Evolutionary conservation across 2,797 vertebrate genomes (phyloP).

Genomic region (Smutsia temminckii): DNA sequence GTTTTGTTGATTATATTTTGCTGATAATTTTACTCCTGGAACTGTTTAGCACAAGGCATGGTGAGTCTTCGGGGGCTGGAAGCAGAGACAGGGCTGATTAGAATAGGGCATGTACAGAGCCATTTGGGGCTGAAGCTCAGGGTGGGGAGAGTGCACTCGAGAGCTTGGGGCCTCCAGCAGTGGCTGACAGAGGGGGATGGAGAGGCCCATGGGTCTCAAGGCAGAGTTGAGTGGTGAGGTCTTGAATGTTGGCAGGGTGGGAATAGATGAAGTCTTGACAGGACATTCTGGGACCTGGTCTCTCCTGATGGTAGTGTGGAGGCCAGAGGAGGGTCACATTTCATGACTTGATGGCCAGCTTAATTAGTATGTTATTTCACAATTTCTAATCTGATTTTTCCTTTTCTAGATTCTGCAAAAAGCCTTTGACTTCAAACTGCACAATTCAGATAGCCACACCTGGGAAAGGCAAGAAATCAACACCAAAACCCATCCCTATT

Average conservation of each 20-base stretch:
- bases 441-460: constrained; percentile 93
- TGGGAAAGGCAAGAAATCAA: constrained; percentile 84
- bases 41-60: not conserved
- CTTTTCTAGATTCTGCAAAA: constrained; percentile 93
- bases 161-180: not conserved
- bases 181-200: no score
- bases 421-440: constrained; percentile 93
- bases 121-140: not conserved
- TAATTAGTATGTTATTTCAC: not conserved
- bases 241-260: not conserved
- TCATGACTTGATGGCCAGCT: not conserved
- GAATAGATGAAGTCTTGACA: not conserved
- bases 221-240: not conserved
- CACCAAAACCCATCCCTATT: constrained; percentile 92
- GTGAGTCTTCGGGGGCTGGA: not conserved
- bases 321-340: not conserved
- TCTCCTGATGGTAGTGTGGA: not conserved
- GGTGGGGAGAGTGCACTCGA: not conserved
- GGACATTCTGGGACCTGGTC: not conserved
- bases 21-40: not conserved
- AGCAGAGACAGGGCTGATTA: not conserved
- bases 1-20: not conserved
- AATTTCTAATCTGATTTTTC: constrained; percentile 44
- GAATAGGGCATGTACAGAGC: not conserved
- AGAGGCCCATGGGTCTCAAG: not conserved